phyloP scores from a whole-genome alignment of 2,113 vertebrate species.

The Leptocoma aspasia region DNA sequence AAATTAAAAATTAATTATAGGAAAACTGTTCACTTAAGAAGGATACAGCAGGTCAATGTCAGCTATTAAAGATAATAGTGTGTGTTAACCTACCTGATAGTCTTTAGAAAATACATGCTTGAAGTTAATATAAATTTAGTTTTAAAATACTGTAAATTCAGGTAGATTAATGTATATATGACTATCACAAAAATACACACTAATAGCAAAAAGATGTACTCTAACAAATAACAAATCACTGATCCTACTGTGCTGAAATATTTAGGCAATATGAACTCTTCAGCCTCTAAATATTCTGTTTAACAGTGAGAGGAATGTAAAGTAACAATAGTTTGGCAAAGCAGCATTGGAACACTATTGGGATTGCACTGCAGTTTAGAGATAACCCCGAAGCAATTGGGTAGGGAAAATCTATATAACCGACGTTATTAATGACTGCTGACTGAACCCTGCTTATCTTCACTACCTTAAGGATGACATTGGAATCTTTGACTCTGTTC shows the following conservation, averaged over 20 bases:
- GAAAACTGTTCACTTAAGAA: neutral
- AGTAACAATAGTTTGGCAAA: neutral
- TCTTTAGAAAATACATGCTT: neutral
- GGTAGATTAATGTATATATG: neutral
- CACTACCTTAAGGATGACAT: constrained; percentile 37
- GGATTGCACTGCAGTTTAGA: constrained; percentile 7
- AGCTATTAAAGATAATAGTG: neutral
- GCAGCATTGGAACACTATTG: neutral
- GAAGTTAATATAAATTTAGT: neutral
- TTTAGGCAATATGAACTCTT: neutral
- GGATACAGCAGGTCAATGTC: neutral
- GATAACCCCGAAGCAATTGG: constrained; percentile 47
- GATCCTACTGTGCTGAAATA: neutral
- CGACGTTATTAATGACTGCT: constrained; percentile 47
- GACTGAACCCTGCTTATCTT: constrained; percentile 56
- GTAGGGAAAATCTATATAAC: constrained; percentile 42
- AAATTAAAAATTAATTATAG: neutral
- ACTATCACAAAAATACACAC: neutral
- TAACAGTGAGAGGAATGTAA: neutral
- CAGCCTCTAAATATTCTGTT: neutral
- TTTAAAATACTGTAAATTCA: neutral
- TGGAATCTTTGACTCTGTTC: constrained; percentile 33
- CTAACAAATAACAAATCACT: neutral
- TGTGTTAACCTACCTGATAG: neutral
- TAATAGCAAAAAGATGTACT: neutral